Evolutionary conservation across 2,888 invertebrate species (phyloP), one percentile per base, ranked within the genome.

Genomic region (Pomacea canaliculata): DNA sequence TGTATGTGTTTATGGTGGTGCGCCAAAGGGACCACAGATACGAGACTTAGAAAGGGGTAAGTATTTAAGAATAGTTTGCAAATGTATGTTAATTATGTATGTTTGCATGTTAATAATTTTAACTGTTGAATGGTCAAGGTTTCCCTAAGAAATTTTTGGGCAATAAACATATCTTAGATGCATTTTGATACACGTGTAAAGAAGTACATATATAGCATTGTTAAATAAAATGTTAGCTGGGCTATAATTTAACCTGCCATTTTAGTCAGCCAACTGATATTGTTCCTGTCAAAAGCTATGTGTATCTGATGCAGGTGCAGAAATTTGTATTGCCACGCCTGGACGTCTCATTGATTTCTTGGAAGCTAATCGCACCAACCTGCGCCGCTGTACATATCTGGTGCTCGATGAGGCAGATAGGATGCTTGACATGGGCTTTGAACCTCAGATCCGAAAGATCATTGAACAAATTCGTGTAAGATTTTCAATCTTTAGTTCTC

Each of bases 341-440:
- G 98, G 98, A 0, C 93, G 98, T 76, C 92, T 98, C 70, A 97
- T 98, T 85, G 98, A 98, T 92, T 97, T 98, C 89, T 92, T 98
- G 59, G 97, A 98, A 90, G 82, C 85, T 60, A 85, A 86, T 27
- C 89, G 89, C 78, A 90, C 88, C 16, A 89, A 89, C 78, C 80
- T 91, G 65, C 79, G 87, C 71, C 81, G 91, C 37, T 85, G 85
- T 71, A 97, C 97, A 13, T 98, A 97, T 89, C 92, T 98, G 62
- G 97, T 98, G 0, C 91, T 98, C 80, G 98, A 98, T 92, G 98
- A 98, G 92, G 98, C 98, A 77, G 98, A 98, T 91, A 82, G 98
- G 81, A 98, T 98, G 98, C 92, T 98, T 83, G 98, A 98, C 90
- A 98, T 98, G 98, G 98, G 98, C 68, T 98, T 98, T 90, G 97